Conservation (phyloP, 2,113 vertebrate genomes). For the Notechis scutatus region DNA sequence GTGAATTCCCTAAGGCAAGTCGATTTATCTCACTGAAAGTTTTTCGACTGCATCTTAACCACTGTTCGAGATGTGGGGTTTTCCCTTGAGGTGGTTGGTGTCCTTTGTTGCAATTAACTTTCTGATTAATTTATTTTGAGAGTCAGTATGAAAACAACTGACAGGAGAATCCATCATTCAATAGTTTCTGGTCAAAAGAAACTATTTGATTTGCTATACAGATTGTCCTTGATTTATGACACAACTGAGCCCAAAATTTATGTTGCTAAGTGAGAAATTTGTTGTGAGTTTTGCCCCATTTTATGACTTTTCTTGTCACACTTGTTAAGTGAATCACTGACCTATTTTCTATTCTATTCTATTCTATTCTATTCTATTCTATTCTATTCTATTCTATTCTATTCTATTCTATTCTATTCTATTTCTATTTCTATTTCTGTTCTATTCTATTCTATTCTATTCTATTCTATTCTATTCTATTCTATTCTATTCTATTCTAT, state of each 20-base stretch:
- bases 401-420: too few relatives aligned
- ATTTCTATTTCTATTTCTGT: too few relatives aligned
- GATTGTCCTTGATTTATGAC: neutral
- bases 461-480: too few relatives aligned
- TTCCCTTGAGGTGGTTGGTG: neutral
- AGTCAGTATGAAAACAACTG: neutral
- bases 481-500: too few relatives aligned
- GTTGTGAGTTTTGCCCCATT: too few relatives aligned
- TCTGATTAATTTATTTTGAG: neutral
- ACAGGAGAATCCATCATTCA: neutral
- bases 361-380: too few relatives aligned
- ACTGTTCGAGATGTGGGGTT: neutral
- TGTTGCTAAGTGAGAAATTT: neutral
- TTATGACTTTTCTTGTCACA: too few relatives aligned
- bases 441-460: too few relatives aligned
- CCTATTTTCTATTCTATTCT: too few relatives aligned
- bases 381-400: too few relatives aligned
- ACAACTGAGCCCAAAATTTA: neutral
- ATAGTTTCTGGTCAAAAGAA: neutral
- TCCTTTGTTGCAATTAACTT: neutral
- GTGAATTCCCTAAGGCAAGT: neutral
- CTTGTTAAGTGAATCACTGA: too few relatives aligned
- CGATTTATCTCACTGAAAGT: constrained; percentile 8
- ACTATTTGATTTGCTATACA: neutral
- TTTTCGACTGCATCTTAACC: neutral